Base-by-base conservation (phyloP, 1,140 invertebrate species). In the Drosophila busckii region DNA sequence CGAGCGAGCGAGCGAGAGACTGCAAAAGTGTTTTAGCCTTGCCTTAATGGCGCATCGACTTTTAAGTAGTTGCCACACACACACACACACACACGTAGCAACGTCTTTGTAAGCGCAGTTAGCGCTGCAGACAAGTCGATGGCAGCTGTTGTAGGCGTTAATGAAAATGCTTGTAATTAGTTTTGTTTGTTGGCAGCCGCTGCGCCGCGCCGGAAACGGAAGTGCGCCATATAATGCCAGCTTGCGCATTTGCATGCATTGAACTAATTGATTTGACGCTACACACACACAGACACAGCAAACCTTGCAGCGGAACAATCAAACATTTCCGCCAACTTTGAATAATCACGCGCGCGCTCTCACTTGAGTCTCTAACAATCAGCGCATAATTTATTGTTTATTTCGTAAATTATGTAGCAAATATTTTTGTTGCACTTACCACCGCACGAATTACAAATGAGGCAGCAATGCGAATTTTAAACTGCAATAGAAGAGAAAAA, bases 111-210 rank as follows among this genome's bases (percentile, higher is more conserved):
- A 9, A 7, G 45, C 4, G 13, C 7, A 17, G 13, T 7, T 3
- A 6, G 12, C 4, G 9, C 12, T 22, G 25, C 8, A 8, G 13
- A n/a, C n/a, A 29, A 37, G 38, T 50, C 49, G 58, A 34, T 59
- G n/a, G n/a, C n/a, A n/a, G n/a, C 52, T 58, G 25, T 78, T 52
- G 73, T 82, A 80, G 75, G 73, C 73, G 73, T 80, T 80, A 80
- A 80, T 80, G 73, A 80, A 80, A 80, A 80, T 69, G 75, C 75
- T 73, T 80, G 73, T 80, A 80, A 80, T 80, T 80, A 73, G 73
- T 80, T 80, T 80, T 80, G 68, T 80, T 80, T 80, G 73, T 80
- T 82, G 73, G 75, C 65, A 63, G 37, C 25, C 44, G 31, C 42
- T 17, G 9, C 44, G 46, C 20, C 44, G 56, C 50, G 40, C 38